Evolutionary conservation across 2,113 vertebrate species (phyloP), one percentile per base, ranked within the genome.

Genomic region (Amia ocellicauda): DNA sequence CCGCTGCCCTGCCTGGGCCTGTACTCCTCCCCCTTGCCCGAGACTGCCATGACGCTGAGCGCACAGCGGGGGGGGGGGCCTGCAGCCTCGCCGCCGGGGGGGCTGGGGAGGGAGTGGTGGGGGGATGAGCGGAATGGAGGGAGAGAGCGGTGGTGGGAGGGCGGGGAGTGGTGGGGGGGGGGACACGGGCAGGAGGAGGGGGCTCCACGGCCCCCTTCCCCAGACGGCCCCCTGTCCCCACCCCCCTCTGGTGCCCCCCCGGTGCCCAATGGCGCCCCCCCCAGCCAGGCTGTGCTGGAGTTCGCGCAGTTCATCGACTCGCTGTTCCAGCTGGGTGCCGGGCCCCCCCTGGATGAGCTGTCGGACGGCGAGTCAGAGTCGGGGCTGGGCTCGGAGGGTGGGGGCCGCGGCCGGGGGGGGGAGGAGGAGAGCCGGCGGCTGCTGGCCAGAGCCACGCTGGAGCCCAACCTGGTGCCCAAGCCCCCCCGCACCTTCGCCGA

Each of bases 251-350:
- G n/a, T 9, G 77, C 76, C 58, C 52, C 79, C 1, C 81, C 76
- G 17, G 69, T 97, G 58, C 92, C 94, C 58, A 94, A 97, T 0
- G 94, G 97, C 2, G 93, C 93, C 7, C 82, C 89, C 5, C 94
- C 96, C 76, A 98, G 95, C 61, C 94, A 95, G n/a, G 94, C 95
- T 17, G 96, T 99, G 60, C 79, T 98, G 81, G 96, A 98, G 79
- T 99, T 99, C 0, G 95, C 97, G 0, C 95, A 98, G 79, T 99
- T 98, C 81, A 93, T 99, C 55, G 97, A 99, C 88, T 96, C 94
- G 75, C 90, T 99, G 58, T 99, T 99, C 83, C 94, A 92, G 83
- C 69, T 98, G 80, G 97, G 98, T 58, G 93, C 92, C 83, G 95
- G 94, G 78, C 92, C 94, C 23, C 97, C 96, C 1, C 91, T 95